phyloP scores from a whole-genome alignment of 2,888 invertebrate species.

The Lottia gigantea region DNA sequence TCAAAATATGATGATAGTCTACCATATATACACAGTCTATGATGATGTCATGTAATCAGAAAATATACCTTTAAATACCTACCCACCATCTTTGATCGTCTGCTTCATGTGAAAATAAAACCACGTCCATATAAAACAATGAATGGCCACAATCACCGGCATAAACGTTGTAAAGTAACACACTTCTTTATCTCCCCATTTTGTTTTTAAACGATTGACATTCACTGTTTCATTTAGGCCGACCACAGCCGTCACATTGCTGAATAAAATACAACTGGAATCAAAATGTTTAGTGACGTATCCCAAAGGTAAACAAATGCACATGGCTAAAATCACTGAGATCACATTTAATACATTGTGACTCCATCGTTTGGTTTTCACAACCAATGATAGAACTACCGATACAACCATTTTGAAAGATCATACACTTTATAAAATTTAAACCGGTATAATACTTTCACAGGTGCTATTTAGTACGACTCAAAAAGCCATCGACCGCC shows the following conservation, averaged over 20 bases:
- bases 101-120: conserved; percentile 13
- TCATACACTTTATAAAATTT: no score
- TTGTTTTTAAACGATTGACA: background rate
- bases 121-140: conserved; percentile 21
- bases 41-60: background rate
- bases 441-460: no score
- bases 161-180: conserved; percentile 14
- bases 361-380: background rate
- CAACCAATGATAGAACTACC: no score
- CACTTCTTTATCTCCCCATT: conserved; percentile 15
- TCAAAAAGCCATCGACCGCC: no score
- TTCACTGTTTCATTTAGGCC: conserved; percentile 10
- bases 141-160: conserved; percentile 17
- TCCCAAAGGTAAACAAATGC: conserved; percentile 16
- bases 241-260: background rate
- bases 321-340: conserved; percentile 6
- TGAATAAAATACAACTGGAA: conserved; percentile 13
- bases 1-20: no score
- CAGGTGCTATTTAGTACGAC: no score
- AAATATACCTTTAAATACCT: background rate
- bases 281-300: conserved; percentile 16
- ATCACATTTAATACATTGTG: conserved; percentile 11
- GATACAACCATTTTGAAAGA: no score
- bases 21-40: background rate
- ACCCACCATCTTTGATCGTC: conserved; percentile 17